Conservation (phyloP, 2,888 invertebrate genomes). For the Melanophora roralis region DNA sequence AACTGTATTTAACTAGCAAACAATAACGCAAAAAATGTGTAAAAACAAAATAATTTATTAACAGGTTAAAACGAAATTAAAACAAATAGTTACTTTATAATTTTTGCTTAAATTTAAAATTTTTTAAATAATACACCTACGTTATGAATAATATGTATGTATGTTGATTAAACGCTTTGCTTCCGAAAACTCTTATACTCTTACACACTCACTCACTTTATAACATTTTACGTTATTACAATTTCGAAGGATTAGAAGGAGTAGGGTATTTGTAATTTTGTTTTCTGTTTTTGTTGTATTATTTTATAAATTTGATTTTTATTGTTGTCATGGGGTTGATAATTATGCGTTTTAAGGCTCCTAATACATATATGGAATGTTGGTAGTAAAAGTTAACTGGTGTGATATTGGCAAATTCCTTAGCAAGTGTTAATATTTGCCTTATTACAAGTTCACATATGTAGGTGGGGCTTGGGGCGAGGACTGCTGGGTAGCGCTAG, state of each 20-base stretch:
- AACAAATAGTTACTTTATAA: constrained; percentile 19
- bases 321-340: neutral
- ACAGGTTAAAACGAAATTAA: constrained; percentile 10
- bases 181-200: neutral
- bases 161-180: constrained; percentile 18
- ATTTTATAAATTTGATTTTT: constrained; percentile 6
- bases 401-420: constrained; percentile 14
- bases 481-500: constrained; percentile 75
- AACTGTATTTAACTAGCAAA: constrained; percentile 48
- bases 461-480: constrained; percentile 93
- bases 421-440: neutral
- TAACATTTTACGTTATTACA: constrained; percentile 10
- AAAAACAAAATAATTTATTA: constrained; percentile 14
- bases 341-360: constrained; percentile 8
- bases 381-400: neutral
- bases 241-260: constrained; percentile 10
- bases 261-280: neutral
- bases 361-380: neutral
- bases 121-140: constrained; percentile 46
- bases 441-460: constrained; percentile 88
- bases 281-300: neutral
- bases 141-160: constrained; percentile 32
- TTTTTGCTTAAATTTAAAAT: constrained; percentile 15
- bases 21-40: constrained; percentile 25
- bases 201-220: neutral